Base-by-base conservation (phyloP, 2,113 vertebrate genomes). In the Clarias gariepinus region DNA sequence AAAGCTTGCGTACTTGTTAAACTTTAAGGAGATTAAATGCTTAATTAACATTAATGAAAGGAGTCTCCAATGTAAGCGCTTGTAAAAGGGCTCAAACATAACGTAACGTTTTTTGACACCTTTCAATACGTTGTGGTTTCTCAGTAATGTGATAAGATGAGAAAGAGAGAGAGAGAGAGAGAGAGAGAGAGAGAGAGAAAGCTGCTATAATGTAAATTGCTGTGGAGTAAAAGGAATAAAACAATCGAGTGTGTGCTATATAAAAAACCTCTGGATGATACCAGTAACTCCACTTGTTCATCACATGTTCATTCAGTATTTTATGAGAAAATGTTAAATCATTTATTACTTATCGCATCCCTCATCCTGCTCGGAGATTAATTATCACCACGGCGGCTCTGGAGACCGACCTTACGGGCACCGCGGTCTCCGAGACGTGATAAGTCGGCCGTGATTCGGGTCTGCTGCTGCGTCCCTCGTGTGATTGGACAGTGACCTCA, bases 401-500 rank as follows among this genome's bases (percentile, higher is more conserved):
- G 77, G 53, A 58, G 21, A 0, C 61, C 47, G 79, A 91, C 88
- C 81, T 90, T 81, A 74, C 64, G 18, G 80, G 69, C 86, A 80
- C 61, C 53, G 76, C 52, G 76, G 79, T 84, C 83, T 84, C 55
- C 11, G 33, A 63, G 0, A 64, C 18, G 79, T 87, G 89, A 92
- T 92, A 84, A 89, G 88, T 81, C 82, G 16, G 80, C 86, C 88
- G 92, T 91, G 91, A 91, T 92, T 82, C 78, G 0, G 55, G 81
- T 78, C 53, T 66, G 73, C 86, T 77, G 15, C 55, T 28, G 3
- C 33, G 87, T 90, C 81, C 88, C 80, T 69, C 47, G 64, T 10
- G 90, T 89, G 73, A 85, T 90, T 87, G 88, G 89, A 89, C 89
- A 5, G 63, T 93, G 92, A 94, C 93, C 92, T 90, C 82, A 83